Evolutionary conservation across 2,113 vertebrate species (phyloP).

Genomic region (Hypocryptadius cinnamomeus): DNA sequence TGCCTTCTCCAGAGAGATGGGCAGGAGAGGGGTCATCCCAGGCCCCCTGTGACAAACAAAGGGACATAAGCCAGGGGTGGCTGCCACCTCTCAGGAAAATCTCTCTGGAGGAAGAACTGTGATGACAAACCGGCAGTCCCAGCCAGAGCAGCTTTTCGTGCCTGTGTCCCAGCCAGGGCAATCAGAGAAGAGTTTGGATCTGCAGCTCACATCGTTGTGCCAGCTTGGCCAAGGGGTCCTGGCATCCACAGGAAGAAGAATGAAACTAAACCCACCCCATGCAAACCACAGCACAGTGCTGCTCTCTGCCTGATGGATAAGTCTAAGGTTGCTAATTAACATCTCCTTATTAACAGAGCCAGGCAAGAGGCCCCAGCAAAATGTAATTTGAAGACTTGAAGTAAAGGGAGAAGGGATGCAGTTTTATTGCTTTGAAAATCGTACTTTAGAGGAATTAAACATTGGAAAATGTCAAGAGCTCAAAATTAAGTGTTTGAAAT

Average conservation of each 20-base stretch:
- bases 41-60: neutral
- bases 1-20: neutral
- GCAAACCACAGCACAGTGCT: neutral
- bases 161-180: rapidly evolving
- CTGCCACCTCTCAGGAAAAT: neutral
- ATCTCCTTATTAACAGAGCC: neutral
- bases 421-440: neutral
- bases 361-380: neutral
- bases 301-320: neutral
- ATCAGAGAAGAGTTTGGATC: neutral
- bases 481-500: constrained; percentile 6
- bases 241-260: neutral
- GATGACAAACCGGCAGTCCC: neutral
- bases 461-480: neutral
- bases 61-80: neutral
- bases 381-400: neutral
- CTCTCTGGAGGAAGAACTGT: neutral
- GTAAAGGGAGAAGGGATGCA: neutral
- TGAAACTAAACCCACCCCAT: neutral
- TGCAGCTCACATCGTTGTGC: neutral
- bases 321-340: neutral
- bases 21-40: neutral
- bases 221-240: neutral
- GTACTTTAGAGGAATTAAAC: neutral
- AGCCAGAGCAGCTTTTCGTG: neutral